phyloP scores from a whole-genome alignment of 2,113 vertebrate genomes.

The Rhinichthys klamathensis region DNA sequence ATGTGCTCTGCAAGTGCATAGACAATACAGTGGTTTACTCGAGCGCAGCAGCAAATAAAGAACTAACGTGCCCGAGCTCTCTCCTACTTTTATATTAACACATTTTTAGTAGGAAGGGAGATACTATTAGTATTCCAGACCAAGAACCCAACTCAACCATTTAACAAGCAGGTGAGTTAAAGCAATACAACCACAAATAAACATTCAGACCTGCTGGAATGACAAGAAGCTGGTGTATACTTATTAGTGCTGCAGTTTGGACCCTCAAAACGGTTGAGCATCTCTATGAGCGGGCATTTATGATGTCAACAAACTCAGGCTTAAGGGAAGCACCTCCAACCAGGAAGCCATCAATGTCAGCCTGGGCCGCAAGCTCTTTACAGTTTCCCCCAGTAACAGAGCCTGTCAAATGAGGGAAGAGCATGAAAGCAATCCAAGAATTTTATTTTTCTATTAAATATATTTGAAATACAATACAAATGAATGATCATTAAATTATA shows the following conservation, averaged over 20 bases:
- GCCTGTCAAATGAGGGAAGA: slow-evolving; percentile 69
- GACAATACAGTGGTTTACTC: not conserved
- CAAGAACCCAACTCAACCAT: not conserved
- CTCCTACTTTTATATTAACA: not conserved
- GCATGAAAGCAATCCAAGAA: not conserved
- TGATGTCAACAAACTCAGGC: slow-evolving; percentile 90
- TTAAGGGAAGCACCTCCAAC: slow-evolving; percentile 93
- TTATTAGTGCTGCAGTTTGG: not conserved
- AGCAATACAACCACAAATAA: not conserved
- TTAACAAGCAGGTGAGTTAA: not conserved
- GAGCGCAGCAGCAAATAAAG: not conserved
- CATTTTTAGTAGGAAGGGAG: not conserved
- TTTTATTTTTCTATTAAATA: too few relatives aligned
- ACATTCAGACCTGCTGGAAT: slow-evolving; percentile 11
- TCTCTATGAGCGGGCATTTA: slow-evolving; percentile 83
- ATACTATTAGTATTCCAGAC: not conserved
- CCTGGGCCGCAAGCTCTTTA: slow-evolving; percentile 86
- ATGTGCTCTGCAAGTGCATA: slow-evolving; percentile 7
- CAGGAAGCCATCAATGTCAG: slow-evolving; percentile 90
- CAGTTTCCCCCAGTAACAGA: slow-evolving; percentile 89
- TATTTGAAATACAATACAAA: not conserved
- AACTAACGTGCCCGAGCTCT: not conserved
- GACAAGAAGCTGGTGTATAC: slow-evolving; percentile 4
- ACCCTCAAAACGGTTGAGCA: not conserved
- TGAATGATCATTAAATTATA: not conserved